Base-by-base conservation (phyloP, 2,797 vertebrate genomes). In the Enteromius unitaeniatus region DNA sequence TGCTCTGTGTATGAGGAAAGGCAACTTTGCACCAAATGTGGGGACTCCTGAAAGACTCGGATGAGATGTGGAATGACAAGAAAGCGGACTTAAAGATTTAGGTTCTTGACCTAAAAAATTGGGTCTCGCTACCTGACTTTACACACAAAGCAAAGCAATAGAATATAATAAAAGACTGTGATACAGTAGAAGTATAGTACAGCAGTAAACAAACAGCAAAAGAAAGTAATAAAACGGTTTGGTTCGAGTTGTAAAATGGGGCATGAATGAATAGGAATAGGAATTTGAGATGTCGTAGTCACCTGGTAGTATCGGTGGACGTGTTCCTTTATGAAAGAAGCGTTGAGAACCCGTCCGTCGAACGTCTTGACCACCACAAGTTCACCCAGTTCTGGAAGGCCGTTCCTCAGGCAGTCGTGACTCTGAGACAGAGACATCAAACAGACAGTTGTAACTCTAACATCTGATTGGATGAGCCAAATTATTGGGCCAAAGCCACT, bases 261-360 rank as follows among this genome's bases (percentile, higher is more conserved):
- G 40, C 9, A 31, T 37, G 13, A 23, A 58, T 58, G 3, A 17
- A 40, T 23, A 10, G 3, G 40, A 17, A 23, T 5, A 58, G 2
- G 23, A 75, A 37, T 3, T 17, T 0, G 10, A 79, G 21, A 28
- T 2, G 26, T 75, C 11, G 11, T 10, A 14, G 15, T 80, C 83
- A 99, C 98, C 97, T 99, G 98, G 89, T 97, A 99, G 80, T 95
- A 91, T 70, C 95, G 95, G 53, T 95, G 96, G 83, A 93, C 90
- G 73, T 96, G 95, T 17, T 95, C 92, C 74, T 93, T 96, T 78
- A 99, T 92, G 60, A 97, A 99, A 85, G 94, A 97, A 74, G 97
- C 98, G 1, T 95, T 97, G 85, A 96, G 95, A 62, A 95, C 13
- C 10, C 95, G 93, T 73, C 95, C 96, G 0, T 98, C 96, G 0